Percentiles rank a stretch among this genome's conserved stretches.
Conservation (phyloP, 2,113 vertebrate species). For the Phalacrocorax aristotelis region DNA sequence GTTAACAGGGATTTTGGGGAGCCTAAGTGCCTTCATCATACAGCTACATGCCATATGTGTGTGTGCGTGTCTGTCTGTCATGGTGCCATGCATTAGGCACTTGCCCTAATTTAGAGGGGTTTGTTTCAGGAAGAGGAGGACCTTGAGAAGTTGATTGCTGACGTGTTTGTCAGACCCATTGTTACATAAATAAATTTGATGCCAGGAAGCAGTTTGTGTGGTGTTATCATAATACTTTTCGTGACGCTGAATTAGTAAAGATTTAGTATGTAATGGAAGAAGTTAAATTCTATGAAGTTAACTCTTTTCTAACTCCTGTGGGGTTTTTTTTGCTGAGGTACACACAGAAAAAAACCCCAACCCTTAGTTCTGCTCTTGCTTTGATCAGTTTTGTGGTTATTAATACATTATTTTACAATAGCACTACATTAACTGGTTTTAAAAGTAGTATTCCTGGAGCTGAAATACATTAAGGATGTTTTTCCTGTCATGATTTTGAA, state of each 20-base stretch:
- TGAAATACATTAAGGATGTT: not conserved
- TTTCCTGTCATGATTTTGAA: not conserved
- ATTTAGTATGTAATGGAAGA: not conserved
- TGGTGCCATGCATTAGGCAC: not conserved
- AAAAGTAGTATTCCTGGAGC: not conserved
- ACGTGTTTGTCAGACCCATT: not conserved
- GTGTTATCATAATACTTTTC: not conserved
- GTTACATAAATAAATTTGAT: not conserved
- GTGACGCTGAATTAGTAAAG: not conserved
- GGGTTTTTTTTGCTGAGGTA: not conserved
- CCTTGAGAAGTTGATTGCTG: not conserved
- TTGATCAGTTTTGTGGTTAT: not conserved
- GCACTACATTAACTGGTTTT: not conserved
- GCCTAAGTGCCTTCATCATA: not conserved
- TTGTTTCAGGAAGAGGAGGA: not conserved
- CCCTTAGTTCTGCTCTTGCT: not conserved
- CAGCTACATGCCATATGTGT: not conserved
- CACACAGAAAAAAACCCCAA: accelerated
- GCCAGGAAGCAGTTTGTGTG: not conserved
- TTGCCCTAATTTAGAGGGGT: not conserved
- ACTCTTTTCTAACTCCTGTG: not conserved
- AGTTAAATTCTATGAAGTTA: not conserved
- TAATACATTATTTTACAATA: not conserved
- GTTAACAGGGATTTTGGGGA: not conserved
- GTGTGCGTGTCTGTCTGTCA: not conserved